Conservation (phyloP, 2,113 vertebrate genomes). For the Nannobrachium achirus region DNA sequence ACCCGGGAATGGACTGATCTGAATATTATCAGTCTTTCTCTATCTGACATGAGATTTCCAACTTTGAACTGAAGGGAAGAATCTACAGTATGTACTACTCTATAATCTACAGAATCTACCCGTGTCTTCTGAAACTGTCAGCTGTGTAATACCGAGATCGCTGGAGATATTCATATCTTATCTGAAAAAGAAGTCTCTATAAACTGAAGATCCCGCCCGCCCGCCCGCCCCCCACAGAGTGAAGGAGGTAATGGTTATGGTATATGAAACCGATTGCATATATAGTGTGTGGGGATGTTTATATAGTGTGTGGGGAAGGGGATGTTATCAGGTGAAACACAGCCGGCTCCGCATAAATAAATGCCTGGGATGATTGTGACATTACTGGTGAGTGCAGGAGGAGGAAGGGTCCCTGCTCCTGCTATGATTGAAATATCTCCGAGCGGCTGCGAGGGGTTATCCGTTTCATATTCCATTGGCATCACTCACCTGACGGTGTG, state of each 20-base stretch:
- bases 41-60: slow-evolving; percentile 9
- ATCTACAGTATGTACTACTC: slow-evolving; percentile 15
- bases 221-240: slow-evolving; percentile 11
- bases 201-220: slow-evolving; percentile 25
- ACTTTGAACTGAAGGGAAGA: not conserved
- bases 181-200: slow-evolving; percentile 22
- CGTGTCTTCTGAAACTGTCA: too few relatives aligned
- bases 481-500: slow-evolving; percentile 24
- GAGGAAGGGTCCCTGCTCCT: not conserved
- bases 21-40: slow-evolving; percentile 24
- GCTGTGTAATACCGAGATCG: slow-evolving; percentile 11
- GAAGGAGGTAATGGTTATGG: slow-evolving; percentile 37
- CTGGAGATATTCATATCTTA: slow-evolving; percentile 26
- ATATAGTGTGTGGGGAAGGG: slow-evolving; percentile 18
- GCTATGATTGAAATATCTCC: slow-evolving; percentile 39
- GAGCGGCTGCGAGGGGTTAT: slow-evolving; percentile 17
- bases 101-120: not conserved
- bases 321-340: slow-evolving; percentile 43
- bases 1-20: slow-evolving; percentile 13
- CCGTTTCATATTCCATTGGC: slow-evolving; percentile 32
- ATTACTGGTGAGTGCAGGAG: not conserved
- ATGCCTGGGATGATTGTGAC: slow-evolving; percentile 4
- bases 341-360: slow-evolving; percentile 48
- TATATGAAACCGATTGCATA: slow-evolving; percentile 24
- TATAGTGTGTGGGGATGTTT: slow-evolving; percentile 26